Base-by-base conservation (phyloP, 2,797 vertebrate genomes). In the Centroberyx gerrardi region DNA sequence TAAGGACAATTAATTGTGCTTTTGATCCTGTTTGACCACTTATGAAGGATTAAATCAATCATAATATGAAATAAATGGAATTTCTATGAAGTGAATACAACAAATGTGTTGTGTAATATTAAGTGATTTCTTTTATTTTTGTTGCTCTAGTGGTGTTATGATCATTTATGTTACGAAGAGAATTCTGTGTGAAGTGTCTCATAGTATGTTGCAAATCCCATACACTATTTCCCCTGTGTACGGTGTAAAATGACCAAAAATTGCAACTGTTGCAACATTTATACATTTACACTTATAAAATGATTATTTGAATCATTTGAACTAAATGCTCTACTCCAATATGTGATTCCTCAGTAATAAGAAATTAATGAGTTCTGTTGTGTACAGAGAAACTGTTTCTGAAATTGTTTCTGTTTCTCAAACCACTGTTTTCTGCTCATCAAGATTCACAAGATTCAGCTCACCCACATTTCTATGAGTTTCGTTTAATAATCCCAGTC, bases 11-110 rank as follows among this genome's bases (percentile, higher is more conserved):
- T 12, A 36, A 1, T 63, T 46, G 4, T 49, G 48, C 15, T 75
- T 68, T 66, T 65, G 14, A 54, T 65, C 58, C 8, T 38, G 7
- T 77, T 79, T 87, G 59, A 85, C 82, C 72, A 86, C 73, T 86
- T 72, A 52, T 63, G 40, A 66, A 71, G 51, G 72, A 74, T 72
- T 0, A 66, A 70, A 71, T 84, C 3, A 46, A 67, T 18, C 9
- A 46, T 29, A 55, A 29, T 60, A 66, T 56, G 31, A 77, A 36
- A 74, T 60, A 1, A 59, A 68, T 65, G 29, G 1, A 5, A 46
- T 74, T 72, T 73, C 2, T 62, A 17, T 73, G 17, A 80, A 60
- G 12, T 44, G 0, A 74, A 55, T 76, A 13, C n/a, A 71, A 51
- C 49, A 51, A 36, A 48, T 51, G 27, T 29, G 10, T 29, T 15